A percentile compares a stretch with the other conserved stretches of the same genome.
phyloP scores from a whole-genome alignment of 1,140 invertebrate genomes.

The Ips typographus region DNA sequence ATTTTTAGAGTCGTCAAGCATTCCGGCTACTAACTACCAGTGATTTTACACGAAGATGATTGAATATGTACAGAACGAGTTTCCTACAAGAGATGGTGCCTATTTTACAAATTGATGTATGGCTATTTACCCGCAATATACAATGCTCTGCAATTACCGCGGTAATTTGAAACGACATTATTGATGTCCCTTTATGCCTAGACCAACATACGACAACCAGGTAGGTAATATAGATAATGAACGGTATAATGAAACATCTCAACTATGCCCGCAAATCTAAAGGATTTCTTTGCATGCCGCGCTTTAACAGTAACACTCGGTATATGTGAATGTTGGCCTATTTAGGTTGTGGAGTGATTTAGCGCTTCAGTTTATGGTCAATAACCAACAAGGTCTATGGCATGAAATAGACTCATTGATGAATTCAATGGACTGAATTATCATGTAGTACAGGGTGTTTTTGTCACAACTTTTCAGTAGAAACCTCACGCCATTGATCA shows the following conservation, averaged over 20 bases:
- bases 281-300: too few relatives aligned
- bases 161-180: constrained; percentile 14
- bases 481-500: neutral
- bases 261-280: too few relatives aligned
- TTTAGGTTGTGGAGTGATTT: too few relatives aligned
- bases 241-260: too few relatives aligned
- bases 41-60: constrained; percentile 24
- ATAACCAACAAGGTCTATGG: too few relatives aligned
- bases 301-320: too few relatives aligned
- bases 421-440: neutral
- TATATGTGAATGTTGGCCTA: too few relatives aligned
- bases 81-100: constrained; percentile 13
- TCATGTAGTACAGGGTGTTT: neutral
- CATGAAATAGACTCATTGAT: too few relatives aligned
- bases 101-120: constrained; percentile 25
- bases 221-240: too few relatives aligned
- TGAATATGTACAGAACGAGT: constrained; percentile 21
- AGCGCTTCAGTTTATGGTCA: too few relatives aligned
- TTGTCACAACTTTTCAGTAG: too few relatives aligned
- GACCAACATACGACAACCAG: constrained; percentile 4
- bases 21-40: constrained; percentile 11
- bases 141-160: constrained; percentile 11
- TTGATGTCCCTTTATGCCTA: constrained; percentile 17
- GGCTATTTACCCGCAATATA: constrained; percentile 18
- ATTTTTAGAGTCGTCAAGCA: constrained; percentile 24